Conservation (phyloP, 2,888 invertebrate genomes). For the Rhagonycha fulva region DNA sequence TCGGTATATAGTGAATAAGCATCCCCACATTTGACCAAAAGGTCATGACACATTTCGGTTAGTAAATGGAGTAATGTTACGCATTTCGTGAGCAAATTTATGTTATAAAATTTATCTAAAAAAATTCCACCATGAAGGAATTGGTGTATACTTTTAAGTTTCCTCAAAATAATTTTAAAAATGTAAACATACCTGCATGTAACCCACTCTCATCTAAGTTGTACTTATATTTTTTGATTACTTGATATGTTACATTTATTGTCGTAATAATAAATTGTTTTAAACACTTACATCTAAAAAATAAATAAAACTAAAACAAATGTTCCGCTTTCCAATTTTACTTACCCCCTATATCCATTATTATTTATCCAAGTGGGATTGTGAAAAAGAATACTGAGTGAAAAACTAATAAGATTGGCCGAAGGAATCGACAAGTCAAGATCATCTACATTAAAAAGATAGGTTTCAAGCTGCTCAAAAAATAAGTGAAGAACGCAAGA, state of each 20-base stretch:
- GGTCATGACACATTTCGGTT: conserved; percentile 40
- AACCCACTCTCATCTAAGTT: neutral
- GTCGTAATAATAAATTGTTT: conserved; percentile 24
- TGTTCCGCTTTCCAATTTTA: neutral
- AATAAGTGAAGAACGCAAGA: conserved; percentile 43
- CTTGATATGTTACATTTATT: conserved; percentile 22
- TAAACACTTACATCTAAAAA: conserved; percentile 47
- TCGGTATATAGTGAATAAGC: conserved; percentile 43
- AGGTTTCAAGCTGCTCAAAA: conserved; percentile 38
- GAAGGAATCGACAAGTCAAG: conserved; percentile 33
- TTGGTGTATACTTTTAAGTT: too few species aligned
- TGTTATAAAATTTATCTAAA: neutral
- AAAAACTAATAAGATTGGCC: conserved; percentile 40
- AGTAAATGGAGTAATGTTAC: conserved; percentile 33
- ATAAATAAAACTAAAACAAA: neutral
- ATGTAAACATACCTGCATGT: neutral
- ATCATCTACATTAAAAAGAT: conserved; percentile 25
- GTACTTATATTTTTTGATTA: neutral
- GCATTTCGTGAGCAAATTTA: conserved; percentile 19
- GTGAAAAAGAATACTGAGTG: conserved; percentile 39
- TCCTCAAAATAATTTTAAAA: too few species aligned
- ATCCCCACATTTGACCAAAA: conserved; percentile 41
- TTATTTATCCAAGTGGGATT: conserved; percentile 36
- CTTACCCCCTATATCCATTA: conserved; percentile 31
- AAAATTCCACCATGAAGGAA: neutral